phyloP scores from a whole-genome alignment of 2,797 vertebrate species.

The Gorsachius magnificus region DNA sequence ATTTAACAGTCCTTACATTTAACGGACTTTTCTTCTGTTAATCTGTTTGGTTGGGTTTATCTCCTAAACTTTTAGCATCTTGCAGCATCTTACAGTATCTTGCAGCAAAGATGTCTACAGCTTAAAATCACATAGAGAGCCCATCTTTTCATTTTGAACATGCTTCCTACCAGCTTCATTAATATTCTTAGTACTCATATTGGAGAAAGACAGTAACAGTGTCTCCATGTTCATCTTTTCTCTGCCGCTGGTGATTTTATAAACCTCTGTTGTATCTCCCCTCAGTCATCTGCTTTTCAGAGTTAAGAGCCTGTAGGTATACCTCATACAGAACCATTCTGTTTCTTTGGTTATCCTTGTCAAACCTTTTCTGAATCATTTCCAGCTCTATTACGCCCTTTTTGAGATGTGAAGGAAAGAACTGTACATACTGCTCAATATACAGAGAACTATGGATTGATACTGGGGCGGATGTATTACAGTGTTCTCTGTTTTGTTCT shows the following conservation, averaged over 20 bases:
- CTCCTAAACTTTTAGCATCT: neutral
- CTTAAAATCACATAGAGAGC: neutral
- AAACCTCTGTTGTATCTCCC: neutral
- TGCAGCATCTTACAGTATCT: neutral
- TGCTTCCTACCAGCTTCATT: neutral
- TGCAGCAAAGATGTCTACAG: neutral
- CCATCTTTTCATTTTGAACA: neutral
- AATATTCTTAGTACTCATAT: neutral
- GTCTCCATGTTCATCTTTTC: neutral
- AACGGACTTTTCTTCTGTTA: neutral
- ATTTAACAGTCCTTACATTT: neutral
- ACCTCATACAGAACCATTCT: neutral
- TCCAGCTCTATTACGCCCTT: neutral
- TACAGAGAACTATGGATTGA: conserved; percentile 13
- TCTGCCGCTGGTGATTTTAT: neutral
- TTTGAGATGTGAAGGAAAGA: neutral
- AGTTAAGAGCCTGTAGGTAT: neutral
- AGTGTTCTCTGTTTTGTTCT: neutral
- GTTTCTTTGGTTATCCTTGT: neutral
- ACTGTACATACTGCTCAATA: neutral
- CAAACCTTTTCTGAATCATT: neutral
- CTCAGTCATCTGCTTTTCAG: neutral
- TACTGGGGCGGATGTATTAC: neutral
- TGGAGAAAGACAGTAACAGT: neutral
- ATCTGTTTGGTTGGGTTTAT: neutral